A percentile compares a stretch with the other conserved stretches of the same genome.
These are phyloP conservation scores for Nettapus auritus DNA, from an alignment of 2,113 vertebrate genomes.

Conservation along the genomic window DNA sequence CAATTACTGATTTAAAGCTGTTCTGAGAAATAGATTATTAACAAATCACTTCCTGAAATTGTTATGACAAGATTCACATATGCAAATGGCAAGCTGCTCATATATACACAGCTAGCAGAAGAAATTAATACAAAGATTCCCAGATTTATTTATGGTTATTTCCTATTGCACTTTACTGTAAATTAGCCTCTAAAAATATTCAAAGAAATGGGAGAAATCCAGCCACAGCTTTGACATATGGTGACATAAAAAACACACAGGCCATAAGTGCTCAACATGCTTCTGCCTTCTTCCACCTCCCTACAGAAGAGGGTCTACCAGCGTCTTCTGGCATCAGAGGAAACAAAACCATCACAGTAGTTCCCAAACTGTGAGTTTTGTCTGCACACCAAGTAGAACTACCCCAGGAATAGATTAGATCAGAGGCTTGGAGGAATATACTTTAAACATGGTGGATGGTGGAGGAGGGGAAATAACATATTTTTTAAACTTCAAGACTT, in stretches of 20 bases:
- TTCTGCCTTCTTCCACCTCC: neutral
- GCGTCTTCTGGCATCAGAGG: neutral
- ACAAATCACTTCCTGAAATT: slow-evolving; percentile 80
- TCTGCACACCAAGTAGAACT: neutral
- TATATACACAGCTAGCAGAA: slow-evolving; percentile 64
- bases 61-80: slow-evolving; percentile 79
- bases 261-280: neutral
- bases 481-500: slow-evolving; percentile 31
- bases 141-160: slow-evolving; percentile 68
- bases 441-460: neutral
- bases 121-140: slow-evolving; percentile 72
- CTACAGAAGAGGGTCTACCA: neutral
- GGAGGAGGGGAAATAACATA: neutral
- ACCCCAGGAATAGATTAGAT: neutral
- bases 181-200: slow-evolving; percentile 41
- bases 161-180: slow-evolving; percentile 61
- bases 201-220: slow-evolving; percentile 4
- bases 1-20: slow-evolving; percentile 80
- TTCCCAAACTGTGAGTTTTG: neutral
- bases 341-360: neutral
- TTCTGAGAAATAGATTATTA: slow-evolving; percentile 81
- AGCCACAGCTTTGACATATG: slow-evolving; percentile 23
- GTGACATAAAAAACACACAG: slow-evolving; percentile 11
- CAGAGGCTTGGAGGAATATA: neutral
- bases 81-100: slow-evolving; percentile 74